Evolutionary conservation across 2,797 vertebrate species (phyloP), one percentile per base, ranked within the genome.

Genomic region (Thripadectes ignobilis): DNA sequence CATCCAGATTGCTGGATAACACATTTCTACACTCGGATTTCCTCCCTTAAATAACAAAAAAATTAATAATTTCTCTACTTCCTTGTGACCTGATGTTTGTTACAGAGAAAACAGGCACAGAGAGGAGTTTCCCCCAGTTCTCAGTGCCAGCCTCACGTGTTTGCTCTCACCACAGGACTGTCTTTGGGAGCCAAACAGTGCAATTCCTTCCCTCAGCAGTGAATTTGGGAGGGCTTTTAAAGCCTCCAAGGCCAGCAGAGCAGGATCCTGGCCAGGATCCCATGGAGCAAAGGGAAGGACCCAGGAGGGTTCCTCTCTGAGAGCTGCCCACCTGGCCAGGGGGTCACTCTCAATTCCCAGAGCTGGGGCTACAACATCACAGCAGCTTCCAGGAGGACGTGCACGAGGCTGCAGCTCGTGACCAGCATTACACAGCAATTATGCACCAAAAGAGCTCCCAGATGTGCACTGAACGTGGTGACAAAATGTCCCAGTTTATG

Each of bases 381-480:
- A 72, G 6, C 24, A 72, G 86, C 74, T 93, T 91, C 94, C 36
- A 12, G 52, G 62, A 62, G 51, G 66, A 55, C 1, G 1, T 3
- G 66, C 38, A 20, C 4, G 29, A 87, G 85, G 73, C 88, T 66
- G 23, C 3, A 20, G 76, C 88, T 89, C 39, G 29, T 72, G 81
- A 95, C 22, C 74, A 62, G n/a, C 74, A 41, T 55, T 6, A 61
- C 29, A 7, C 55, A 81, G 94, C 78, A 87, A 87, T 94, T 91
- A 82, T 5, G 36, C 1, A 22, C 84, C 38, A 9, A 79, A 82
- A 94, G 87, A 89, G 91, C 87, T 94, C 96, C 89, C 96, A 92
- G 92, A 94, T 89, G 86, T 74, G 94, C 95, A 34, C 22, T 65
- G 77, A 94, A 89, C 39, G 72, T n/a, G 81, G 36, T 32, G 36